Evolutionary conservation across 2,888 invertebrate genomes (phyloP).

Genomic region (Tromatobia lineatoria): DNA sequence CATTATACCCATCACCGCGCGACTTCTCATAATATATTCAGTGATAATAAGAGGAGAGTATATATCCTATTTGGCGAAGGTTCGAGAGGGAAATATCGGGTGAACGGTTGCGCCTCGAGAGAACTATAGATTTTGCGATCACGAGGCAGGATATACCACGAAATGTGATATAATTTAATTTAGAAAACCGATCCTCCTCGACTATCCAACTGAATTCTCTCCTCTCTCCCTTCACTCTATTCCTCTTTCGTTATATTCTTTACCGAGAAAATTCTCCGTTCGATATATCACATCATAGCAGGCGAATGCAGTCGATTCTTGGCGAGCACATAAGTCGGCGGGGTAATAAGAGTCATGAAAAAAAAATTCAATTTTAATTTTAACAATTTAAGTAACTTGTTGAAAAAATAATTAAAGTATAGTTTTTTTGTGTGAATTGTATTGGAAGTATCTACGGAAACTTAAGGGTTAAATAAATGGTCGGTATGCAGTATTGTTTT

Average conservation of each 20-base stretch:
- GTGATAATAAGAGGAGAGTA: conserved; percentile 51
- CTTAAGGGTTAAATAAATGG: too few relatives aligned
- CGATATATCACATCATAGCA: background rate
- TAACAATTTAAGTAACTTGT: too few relatives aligned
- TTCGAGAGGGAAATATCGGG: conserved; percentile 16
- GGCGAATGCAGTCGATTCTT: background rate
- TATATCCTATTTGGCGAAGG: conserved; percentile 62
- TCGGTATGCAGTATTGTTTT: too few relatives aligned
- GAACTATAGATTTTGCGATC: conserved; percentile 11
- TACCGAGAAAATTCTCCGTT: conserved; percentile 1
- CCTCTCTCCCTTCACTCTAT: background rate
- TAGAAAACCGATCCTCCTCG: conserved; percentile 35
- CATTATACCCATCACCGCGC: conserved; percentile 52
- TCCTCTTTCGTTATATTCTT: conserved; percentile 14
- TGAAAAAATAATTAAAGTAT: too few relatives aligned
- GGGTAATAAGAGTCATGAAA: background rate
- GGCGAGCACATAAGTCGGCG: background rate
- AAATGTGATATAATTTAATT: conserved; percentile 49
- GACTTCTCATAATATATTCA: conserved; percentile 64
- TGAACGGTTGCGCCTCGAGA: conserved; percentile 10
- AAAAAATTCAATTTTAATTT: background rate
- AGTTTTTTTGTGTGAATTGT: too few relatives aligned
- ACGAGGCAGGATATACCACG: conserved; percentile 30
- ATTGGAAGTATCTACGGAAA: too few relatives aligned
- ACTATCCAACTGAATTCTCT: conserved; percentile 25